These are phyloP conservation scores for Mellilla xanthometata DNA, from an alignment of 2,888 invertebrate species.

Conservation along the genomic window DNA sequence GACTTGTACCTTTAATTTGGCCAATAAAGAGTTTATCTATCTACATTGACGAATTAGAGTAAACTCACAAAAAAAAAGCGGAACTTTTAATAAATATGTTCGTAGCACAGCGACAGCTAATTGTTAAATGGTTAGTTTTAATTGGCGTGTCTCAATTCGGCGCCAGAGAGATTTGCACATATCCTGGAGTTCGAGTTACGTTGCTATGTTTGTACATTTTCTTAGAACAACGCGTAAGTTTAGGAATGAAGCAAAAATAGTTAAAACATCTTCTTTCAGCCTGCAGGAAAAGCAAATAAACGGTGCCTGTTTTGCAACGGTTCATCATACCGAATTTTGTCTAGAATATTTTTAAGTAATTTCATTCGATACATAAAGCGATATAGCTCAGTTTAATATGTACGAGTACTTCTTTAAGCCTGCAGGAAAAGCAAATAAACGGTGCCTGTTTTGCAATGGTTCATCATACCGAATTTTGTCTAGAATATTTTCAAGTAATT, in stretches of 20 bases:
- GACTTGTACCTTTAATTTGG: too few relatives aligned
- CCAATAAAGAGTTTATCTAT: too few relatives aligned
- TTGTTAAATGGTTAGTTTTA: constrained; percentile 37
- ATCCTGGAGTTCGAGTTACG: constrained; percentile 16
- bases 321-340: too few relatives aligned
- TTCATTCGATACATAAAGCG: too few relatives aligned
- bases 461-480: too few relatives aligned
- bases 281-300: background rate
- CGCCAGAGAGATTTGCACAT: constrained; percentile 30
- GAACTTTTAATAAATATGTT: constrained; percentile 1
- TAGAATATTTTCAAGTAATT: too few relatives aligned
- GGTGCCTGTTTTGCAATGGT: too few relatives aligned
- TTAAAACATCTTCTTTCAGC: background rate
- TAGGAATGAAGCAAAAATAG: constrained; percentile 4
- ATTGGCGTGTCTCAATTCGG: constrained; percentile 30
- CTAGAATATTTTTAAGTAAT: too few relatives aligned
- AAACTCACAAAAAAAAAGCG: too few relatives aligned
- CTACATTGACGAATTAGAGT: too few relatives aligned
- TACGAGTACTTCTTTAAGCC: background rate
- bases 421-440: background rate
- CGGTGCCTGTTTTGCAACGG: too few relatives aligned
- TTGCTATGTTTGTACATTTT: constrained; percentile 18
- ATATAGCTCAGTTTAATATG: too few relatives aligned
- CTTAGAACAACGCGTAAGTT: constrained; percentile 7
- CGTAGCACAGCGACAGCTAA: constrained; percentile 28